Evolutionary conservation across 2,888 invertebrate species (phyloP).

Genomic region (Eupithecia dodoneata): DNA sequence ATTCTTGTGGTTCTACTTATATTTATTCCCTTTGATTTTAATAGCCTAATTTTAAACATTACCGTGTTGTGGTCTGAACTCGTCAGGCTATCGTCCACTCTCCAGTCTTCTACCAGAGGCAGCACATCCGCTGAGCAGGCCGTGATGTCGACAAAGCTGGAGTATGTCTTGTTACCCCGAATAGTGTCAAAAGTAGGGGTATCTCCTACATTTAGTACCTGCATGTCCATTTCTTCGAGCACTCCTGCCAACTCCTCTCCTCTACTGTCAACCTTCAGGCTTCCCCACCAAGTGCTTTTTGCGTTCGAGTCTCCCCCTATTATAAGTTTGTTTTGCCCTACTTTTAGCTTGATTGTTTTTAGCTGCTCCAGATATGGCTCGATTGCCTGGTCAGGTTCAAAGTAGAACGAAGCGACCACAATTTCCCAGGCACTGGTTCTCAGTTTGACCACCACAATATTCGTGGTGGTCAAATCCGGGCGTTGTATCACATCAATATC

Average conservation of each 20-base stretch:
- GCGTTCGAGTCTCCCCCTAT: slow-evolving; percentile 8
- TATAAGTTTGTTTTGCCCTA: not conserved
- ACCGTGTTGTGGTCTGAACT: slow-evolving; percentile 47
- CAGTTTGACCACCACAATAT: slow-evolving; percentile 4
- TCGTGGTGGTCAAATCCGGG: slow-evolving; percentile 2
- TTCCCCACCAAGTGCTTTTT: slow-evolving; percentile 1
- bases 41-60: slow-evolving; percentile 31
- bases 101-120: slow-evolving; percentile 16
- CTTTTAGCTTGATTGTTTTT: not conserved
- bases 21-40: slow-evolving; percentile 24
- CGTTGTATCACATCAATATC: slow-evolving; percentile 1
- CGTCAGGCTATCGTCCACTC: not conserved
- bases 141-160: slow-evolving; percentile 7
- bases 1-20: slow-evolving; percentile 23
- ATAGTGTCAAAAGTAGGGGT: slow-evolving; percentile 7
- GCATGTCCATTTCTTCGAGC: not conserved
- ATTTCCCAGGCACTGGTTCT: slow-evolving; percentile 13
- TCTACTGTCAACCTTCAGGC: not conserved
- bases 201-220: slow-evolving; percentile 2
- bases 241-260: slow-evolving; percentile 5
- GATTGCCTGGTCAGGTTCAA: slow-evolving; percentile 10
- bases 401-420: slow-evolving; percentile 10
- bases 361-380: slow-evolving; percentile 18
- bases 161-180: not conserved
- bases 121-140: slow-evolving; percentile 9